Evolutionary conservation across 2,797 vertebrate species (phyloP).

Genomic region (Ataeniobius toweri): DNA sequence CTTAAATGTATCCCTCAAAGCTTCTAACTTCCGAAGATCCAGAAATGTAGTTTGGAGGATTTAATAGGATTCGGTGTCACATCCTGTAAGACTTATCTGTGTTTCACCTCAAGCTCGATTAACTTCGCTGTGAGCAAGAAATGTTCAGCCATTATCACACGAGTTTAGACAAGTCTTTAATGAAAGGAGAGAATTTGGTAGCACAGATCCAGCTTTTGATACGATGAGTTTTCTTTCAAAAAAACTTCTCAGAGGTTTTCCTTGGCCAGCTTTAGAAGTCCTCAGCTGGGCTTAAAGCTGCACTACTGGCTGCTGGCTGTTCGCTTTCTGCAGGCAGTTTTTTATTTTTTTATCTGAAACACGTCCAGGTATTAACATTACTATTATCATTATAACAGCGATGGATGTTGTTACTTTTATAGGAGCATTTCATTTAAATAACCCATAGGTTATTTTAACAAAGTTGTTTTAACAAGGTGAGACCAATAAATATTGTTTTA

Average conservation of each 20-base stretch:
- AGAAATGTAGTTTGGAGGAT: neutral
- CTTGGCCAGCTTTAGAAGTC: neutral
- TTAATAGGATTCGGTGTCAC: neutral
- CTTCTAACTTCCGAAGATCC: neutral
- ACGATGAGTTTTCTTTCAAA: neutral
- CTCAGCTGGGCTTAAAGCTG: neutral
- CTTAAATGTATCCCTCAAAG: neutral
- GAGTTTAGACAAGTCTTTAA: slow-evolving; percentile 32
- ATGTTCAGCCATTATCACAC: slow-evolving; percentile 20
- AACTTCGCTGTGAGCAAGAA: slow-evolving; percentile 6
- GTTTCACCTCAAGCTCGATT: neutral
- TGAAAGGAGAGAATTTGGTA: slow-evolving; percentile 20
- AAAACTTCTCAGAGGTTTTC: neutral
- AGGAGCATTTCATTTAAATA: neutral
- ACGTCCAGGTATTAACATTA: neutral
- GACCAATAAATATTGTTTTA: neutral
- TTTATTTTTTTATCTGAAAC: neutral
- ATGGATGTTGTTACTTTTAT: neutral
- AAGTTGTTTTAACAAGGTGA: neutral
- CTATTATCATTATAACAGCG: neutral
- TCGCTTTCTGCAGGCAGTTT: too few species aligned
- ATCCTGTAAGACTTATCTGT: neutral
- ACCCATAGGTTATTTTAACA: neutral
- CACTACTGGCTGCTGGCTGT: neutral
- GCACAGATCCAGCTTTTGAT: neutral